phyloP scores from a whole-genome alignment of 37 sponge, comb jelly and placozoan genomes.

The Haliclona indistincta region DNA sequence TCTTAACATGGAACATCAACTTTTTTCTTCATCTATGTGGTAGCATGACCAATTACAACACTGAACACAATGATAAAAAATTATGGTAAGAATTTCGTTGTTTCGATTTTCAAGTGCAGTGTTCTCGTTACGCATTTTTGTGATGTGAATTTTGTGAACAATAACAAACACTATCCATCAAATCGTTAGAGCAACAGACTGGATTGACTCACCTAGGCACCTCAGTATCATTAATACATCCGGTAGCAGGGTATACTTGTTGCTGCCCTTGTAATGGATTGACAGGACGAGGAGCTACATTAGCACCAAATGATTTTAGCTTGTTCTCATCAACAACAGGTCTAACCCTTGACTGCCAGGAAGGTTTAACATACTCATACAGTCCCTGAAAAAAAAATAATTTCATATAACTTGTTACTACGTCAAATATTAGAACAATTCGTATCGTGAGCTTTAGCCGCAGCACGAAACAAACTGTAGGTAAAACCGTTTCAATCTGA shows the following conservation, averaged over 20 bases:
- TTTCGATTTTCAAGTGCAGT: no score
- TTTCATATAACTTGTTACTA: no score
- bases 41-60: no score
- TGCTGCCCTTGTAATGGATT: conserved; percentile 76
- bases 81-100: no score
- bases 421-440: neutral
- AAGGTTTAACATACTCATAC: conserved; percentile 87
- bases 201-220: conserved; percentile 63
- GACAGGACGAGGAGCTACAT: conserved; percentile 85
- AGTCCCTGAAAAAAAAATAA: conserved; percentile 62
- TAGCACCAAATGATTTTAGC: conserved; percentile 71
- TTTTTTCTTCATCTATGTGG: no score
- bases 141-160: neutral
- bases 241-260: conserved; percentile 56
- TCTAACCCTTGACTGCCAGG: conserved; percentile 68
- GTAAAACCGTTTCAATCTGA: no score
- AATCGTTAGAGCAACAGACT: neutral
- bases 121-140: neutral
- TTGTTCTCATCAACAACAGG: conserved; percentile 65
- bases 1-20: no score
- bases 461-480: no score
- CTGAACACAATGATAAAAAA: no score
- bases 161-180: neutral
- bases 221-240: conserved; percentile 42
- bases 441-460: no score